phyloP scores from a whole-genome alignment of 1,140 invertebrate genomes.

The Halictus rubicundus region DNA sequence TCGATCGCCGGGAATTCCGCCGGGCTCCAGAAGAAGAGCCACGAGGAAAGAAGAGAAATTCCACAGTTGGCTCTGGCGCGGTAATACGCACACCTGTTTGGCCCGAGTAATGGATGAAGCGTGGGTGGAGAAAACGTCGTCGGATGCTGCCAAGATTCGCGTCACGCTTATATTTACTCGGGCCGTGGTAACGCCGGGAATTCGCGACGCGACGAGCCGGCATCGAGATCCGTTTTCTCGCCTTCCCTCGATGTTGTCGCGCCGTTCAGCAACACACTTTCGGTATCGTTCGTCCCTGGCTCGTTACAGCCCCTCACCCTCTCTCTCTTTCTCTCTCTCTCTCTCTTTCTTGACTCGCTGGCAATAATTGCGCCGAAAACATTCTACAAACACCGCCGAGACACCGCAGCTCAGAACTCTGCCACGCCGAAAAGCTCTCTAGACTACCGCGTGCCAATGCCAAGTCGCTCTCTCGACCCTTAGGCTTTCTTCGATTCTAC shows the following conservation, averaged over 20 bases:
- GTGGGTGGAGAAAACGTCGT: slow-evolving; percentile 69
- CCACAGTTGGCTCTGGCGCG: slow-evolving; percentile 42
- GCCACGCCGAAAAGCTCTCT: too few relatives aligned
- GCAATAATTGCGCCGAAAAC: slow-evolving; percentile 7
- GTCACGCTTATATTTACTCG: slow-evolving; percentile 76
- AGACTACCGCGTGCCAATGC: too few relatives aligned
- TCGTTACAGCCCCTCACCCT: neutral
- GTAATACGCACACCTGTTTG: slow-evolving; percentile 74
- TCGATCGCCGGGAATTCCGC: slow-evolving; percentile 24
- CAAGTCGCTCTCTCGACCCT: too few relatives aligned
- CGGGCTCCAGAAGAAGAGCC: neutral
- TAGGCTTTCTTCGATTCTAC: too few relatives aligned
- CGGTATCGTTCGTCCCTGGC: slow-evolving; percentile 30
- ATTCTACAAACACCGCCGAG: neutral
- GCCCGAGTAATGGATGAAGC: slow-evolving; percentile 69
- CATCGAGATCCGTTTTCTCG: slow-evolving; percentile 25
- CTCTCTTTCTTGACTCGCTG: neutral
- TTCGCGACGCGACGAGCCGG: slow-evolving; percentile 46
- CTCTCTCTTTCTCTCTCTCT: too few relatives aligned
- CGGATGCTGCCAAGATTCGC: slow-evolving; percentile 70
- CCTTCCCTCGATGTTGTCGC: slow-evolving; percentile 7
- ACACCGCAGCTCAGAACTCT: too few relatives aligned
- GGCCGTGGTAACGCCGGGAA: slow-evolving; percentile 60
- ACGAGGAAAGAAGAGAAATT: neutral
- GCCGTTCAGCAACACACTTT: slow-evolving; percentile 23